A percentile compares a stretch with the other conserved stretches of the same genome.
Evolutionary conservation across 2,797 vertebrate genomes (phyloP).

Genomic region (Scolopax bukidnonensis): DNA sequence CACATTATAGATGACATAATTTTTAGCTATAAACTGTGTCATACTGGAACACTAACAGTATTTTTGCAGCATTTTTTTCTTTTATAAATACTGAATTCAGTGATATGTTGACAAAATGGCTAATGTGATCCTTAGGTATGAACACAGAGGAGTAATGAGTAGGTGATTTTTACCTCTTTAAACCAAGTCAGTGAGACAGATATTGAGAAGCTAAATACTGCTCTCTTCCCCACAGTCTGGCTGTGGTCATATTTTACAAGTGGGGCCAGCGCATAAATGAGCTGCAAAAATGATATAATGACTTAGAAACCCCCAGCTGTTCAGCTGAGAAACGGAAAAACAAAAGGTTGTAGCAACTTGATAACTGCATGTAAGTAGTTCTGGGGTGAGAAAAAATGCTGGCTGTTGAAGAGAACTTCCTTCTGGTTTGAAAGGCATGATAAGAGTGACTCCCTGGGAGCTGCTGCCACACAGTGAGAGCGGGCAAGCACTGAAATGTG

Average conservation of each 20-base stretch:
- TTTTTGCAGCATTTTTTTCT: not conserved
- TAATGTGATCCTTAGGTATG: not conserved
- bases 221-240: not conserved
- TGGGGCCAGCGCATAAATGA: not conserved
- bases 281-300: slow-evolving; percentile 34
- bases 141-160: not conserved
- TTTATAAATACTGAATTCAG: not conserved
- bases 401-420: not conserved
- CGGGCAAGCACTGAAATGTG: not conserved
- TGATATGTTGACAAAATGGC: slow-evolving; percentile 13
- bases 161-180: slow-evolving; percentile 45
- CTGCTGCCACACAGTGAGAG: rapidly evolving
- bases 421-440: not conserved
- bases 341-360: not conserved
- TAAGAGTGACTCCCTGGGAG: not conserved
- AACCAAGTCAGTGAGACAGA: slow-evolving; percentile 15
- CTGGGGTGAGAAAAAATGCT: not conserved
- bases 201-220: not conserved
- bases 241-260: slow-evolving; percentile 34
- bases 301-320: slow-evolving; percentile 46
- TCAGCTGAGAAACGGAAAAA: slow-evolving; percentile 9
- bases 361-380: not conserved
- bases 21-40: not conserved
- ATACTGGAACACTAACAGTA: not conserved
- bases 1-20: not conserved